phyloP scores from a whole-genome alignment of 2,888 invertebrate genomes.

The Euplagia quadripunctaria region DNA sequence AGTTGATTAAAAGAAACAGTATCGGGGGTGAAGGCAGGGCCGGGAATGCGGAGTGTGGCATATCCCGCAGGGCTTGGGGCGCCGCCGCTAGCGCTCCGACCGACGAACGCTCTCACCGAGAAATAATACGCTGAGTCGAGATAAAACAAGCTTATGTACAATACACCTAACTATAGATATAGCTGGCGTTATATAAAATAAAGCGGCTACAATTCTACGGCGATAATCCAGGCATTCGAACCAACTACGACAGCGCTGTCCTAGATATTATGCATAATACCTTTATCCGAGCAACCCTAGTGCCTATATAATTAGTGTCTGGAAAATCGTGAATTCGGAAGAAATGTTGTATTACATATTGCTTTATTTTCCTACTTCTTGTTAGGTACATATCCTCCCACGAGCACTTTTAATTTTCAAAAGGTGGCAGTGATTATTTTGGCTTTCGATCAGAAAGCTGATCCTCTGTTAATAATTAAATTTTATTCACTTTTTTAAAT shows the following conservation, averaged over 20 bases:
- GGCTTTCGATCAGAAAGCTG: too few relatives aligned
- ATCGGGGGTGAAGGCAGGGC: constrained; percentile 38
- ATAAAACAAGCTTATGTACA: constrained; percentile 70
- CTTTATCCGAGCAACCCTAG: not conserved
- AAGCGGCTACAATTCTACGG: constrained; percentile 20
- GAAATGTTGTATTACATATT: too few relatives aligned
- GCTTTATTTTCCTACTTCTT: too few relatives aligned
- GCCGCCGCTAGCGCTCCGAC: constrained; percentile 48
- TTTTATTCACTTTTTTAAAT: too few relatives aligned
- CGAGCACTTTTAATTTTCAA: too few relatives aligned
- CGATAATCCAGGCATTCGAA: constrained; percentile 5
- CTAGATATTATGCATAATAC: not conserved
- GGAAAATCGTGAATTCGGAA: not conserved
- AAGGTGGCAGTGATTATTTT: too few relatives aligned
- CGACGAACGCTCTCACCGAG: constrained; percentile 52
- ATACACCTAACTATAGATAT: constrained; percentile 36
- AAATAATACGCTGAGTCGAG: constrained; percentile 61
- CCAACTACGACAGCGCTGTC: not conserved
- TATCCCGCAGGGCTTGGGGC: constrained; percentile 56
- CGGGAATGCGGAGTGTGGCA: constrained; percentile 44
- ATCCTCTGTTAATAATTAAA: too few relatives aligned
- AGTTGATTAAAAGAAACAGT: constrained; percentile 69
- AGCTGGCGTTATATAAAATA: constrained; percentile 28
- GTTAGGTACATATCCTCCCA: too few relatives aligned
- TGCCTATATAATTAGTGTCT: not conserved